Evolutionary conservation across 2,888 invertebrate species (phyloP).

Genomic region (Pollenia labialis): DNA sequence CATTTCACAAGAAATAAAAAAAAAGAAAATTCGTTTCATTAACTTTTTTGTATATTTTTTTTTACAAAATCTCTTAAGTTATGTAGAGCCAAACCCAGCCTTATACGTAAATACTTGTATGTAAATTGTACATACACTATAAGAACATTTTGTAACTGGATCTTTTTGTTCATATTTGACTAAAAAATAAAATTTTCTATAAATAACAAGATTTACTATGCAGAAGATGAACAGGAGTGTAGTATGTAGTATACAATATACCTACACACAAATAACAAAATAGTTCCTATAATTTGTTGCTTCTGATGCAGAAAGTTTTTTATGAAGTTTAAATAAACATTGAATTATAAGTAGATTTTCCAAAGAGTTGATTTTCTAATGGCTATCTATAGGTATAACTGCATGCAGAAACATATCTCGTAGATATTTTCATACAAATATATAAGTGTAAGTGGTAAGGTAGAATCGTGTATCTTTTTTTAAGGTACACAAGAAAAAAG

Average conservation of each 20-base stretch:
- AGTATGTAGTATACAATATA: neutral
- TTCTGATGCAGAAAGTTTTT: slow-evolving; percentile 20
- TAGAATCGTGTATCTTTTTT: slow-evolving; percentile 3
- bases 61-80: neutral
- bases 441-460: neutral
- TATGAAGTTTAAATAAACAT: slow-evolving; percentile 18
- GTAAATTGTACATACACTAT: too few relatives aligned
- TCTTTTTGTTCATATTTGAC: neutral
- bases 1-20: neutral
- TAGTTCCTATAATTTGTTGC: slow-evolving; percentile 5
- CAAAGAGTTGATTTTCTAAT: slow-evolving; percentile 55
- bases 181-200: neutral
- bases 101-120: too few relatives aligned
- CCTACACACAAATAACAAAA: neutral
- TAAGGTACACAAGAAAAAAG: neutral
- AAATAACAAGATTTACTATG: slow-evolving; percentile 3
- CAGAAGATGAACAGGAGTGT: slow-evolving; percentile 9
- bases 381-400: slow-evolving; percentile 5
- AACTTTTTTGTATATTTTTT: neutral
- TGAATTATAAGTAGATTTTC: slow-evolving; percentile 57
- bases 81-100: neutral
- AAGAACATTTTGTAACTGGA: neutral
- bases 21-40: neutral
- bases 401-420: neutral
- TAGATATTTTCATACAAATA: neutral